Percentiles rank a stretch among this genome's conserved stretches.
Conservation (phyloP, 2,113 vertebrate genomes). For the Macroglossus sobrinus region DNA sequence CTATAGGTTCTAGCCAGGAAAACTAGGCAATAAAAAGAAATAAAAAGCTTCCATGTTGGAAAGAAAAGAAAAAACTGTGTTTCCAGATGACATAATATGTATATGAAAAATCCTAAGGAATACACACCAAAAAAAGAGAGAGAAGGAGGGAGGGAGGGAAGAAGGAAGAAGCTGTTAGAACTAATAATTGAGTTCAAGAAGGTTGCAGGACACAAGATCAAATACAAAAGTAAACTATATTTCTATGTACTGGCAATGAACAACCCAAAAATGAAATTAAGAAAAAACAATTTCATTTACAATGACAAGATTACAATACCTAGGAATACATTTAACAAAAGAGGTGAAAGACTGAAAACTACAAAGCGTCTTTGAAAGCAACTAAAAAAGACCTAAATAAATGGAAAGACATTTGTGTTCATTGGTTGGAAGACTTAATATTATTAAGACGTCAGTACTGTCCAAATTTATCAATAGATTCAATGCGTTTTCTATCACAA, state of each 20-base stretch:
- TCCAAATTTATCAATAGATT: neutral
- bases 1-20: neutral
- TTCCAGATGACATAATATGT: neutral
- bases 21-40: neutral
- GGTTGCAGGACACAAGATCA: neutral
- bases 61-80: neutral
- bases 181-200: neutral
- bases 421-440: neutral
- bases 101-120: neutral
- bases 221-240: neutral
- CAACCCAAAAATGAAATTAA: neutral
- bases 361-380: neutral
- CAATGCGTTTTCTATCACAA: neutral
- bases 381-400: neutral
- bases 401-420: neutral
- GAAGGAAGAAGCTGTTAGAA: neutral
- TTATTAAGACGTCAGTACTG: neutral
- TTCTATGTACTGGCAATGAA: neutral
- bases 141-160: neutral
- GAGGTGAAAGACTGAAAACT: neutral
- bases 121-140: neutral
- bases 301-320: neutral
- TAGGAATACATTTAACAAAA: neutral
- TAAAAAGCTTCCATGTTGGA: neutral
- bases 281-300: neutral